Evolutionary conservation across 1,140 invertebrate species (phyloP).

Genomic region (Drusus annulatus): DNA sequence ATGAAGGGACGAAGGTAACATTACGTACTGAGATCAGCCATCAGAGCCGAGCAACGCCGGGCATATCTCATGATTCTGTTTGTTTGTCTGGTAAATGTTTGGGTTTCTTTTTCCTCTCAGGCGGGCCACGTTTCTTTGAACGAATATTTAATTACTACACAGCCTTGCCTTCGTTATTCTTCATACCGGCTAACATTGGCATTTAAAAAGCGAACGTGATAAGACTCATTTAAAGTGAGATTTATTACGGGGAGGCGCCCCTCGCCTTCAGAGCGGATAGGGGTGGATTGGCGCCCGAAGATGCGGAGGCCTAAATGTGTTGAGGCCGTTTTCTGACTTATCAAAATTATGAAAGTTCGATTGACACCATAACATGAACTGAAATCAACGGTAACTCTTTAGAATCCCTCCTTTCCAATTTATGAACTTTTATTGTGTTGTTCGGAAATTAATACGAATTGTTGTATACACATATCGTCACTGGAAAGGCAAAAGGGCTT

Average conservation of each 20-base stretch:
- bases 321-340: no score
- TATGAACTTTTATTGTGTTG: no score
- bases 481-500: no score
- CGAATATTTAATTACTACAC: constrained; percentile 36
- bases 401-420: no score
- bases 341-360: no score
- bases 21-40: not conserved
- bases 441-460: no score
- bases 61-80: no score
- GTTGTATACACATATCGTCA: no score
- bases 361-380: no score
- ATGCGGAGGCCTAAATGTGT: no score
- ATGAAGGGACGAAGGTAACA: not conserved
- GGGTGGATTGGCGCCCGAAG: no score
- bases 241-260: constrained; percentile 18
- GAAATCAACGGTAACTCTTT: no score
- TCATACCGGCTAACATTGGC: constrained; percentile 34
- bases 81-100: not conserved
- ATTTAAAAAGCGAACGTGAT: constrained; percentile 39
- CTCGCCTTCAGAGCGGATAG: not conserved
- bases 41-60: not conserved
- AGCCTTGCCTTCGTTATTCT: constrained; percentile 35
- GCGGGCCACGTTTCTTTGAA: not conserved
- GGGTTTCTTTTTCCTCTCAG: not conserved
- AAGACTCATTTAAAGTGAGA: constrained; percentile 35